These are phyloP conservation scores for Myripristis murdjan DNA, from an alignment of 2,797 vertebrate species.

Conservation along the genomic window DNA sequence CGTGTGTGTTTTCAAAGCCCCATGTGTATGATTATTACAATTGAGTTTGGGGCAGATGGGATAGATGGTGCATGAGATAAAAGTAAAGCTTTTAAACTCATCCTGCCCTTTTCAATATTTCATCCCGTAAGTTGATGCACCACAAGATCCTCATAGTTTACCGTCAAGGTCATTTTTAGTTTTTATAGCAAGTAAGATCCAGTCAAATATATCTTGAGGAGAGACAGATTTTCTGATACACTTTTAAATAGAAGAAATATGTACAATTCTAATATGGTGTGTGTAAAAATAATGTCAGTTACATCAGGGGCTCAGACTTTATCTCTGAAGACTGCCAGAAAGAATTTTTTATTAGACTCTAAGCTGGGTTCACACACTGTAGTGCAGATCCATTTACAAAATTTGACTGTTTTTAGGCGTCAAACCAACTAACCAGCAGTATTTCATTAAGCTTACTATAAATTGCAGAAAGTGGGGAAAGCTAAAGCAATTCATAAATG, in stretches of 20 bases:
- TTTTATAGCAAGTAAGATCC: conserved; percentile 21
- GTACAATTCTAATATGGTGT: neutral
- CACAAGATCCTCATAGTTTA: conserved; percentile 18
- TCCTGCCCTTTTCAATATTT: conserved; percentile 34
- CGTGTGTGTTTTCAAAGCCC: conserved; percentile 19
- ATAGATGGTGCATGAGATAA: conserved; percentile 11
- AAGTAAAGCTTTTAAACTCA: conserved; percentile 41
- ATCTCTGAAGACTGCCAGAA: neutral
- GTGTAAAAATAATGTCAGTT: neutral
- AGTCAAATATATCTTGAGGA: neutral
- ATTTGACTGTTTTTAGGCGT: conserved; percentile 11
- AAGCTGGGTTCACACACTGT: conserved; percentile 25
- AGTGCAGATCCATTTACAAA: neutral
- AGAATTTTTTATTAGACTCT: conserved; percentile 8
- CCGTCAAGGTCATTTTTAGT: conserved; percentile 18
- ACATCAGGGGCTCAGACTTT: conserved; percentile 1
- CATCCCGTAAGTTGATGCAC: conserved; percentile 38
- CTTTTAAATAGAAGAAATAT: conserved; percentile 5
- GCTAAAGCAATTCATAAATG: conserved; percentile 24
- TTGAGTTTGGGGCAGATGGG: conserved; percentile 11
- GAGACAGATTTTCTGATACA: neutral
- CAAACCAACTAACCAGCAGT: neutral
- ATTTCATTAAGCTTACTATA: conserved; percentile 29
- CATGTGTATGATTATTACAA: conserved; percentile 24
- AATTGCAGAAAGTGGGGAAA: conserved; percentile 24